Base-by-base conservation (phyloP, 35 echinoderm and acorn worm genomes). In the Patiria miniata region DNA sequence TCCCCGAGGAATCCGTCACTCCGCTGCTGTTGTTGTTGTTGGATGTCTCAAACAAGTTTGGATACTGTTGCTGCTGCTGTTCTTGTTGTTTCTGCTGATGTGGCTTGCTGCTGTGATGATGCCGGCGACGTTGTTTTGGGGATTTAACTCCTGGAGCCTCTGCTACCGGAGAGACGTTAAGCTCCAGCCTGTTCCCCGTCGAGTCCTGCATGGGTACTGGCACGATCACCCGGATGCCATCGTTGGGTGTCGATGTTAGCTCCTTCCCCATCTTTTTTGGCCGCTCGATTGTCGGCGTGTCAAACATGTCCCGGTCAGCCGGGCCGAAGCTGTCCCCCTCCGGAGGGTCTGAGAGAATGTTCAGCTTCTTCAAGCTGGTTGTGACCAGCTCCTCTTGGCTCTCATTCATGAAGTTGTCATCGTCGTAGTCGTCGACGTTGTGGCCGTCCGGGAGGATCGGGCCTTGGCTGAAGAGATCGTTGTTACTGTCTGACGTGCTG, bases 131-230 rank as follows among this genome's bases (percentile, higher is more conserved):
- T 32, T 34, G 80, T 7, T 15, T 32, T 17, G 17, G 37, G 7
- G 80, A 15, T 1, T 42, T 82, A 28, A 7, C n/a, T 9, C 14
- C 14, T 17, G 38, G n/a, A 52, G 51, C 55, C 54, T 93, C 90
- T 0, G 40, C 28, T 7, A 69, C 30, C 22, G 89, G 86, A 7
- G 37, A 36, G 12, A 39, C 39, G 28, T 83, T 61, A 8, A 97
- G 87, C 30, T 90, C 91, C 52, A 97, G 73, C 34, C 47, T 89
- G 79, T 97, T 93, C 17, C 87, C 85, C 12, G 91, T 97, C 39
- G 87, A 84, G 65, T 97, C 95, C 68, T 93, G 95, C 87, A 97
- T 80, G 37, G 76, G 84, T 21, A 36, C 60, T 10, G 91, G 87
- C 19, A 97, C 77, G 40, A 93, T 93, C 54, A 91, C 89, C 7